A percentile compares a stretch with the other conserved stretches of the same genome.
These are phyloP conservation scores for Andinoacara biseriatus DNA, from an alignment of 2,113 vertebrate genomes.

Conservation along the genomic window DNA sequence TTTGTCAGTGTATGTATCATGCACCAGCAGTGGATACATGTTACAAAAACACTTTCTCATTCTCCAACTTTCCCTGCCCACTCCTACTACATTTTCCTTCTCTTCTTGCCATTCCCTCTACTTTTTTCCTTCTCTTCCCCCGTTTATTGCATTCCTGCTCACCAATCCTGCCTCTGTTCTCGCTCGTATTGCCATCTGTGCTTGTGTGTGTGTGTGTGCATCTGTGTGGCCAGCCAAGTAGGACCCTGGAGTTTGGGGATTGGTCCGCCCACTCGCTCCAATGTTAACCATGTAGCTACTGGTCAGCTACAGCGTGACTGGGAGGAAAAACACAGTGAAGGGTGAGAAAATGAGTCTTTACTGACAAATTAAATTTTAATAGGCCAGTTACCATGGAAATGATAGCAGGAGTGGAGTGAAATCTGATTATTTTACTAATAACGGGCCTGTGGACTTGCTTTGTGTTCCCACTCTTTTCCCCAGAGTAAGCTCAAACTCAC, in stretches of 20 bases:
- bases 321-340: background rate
- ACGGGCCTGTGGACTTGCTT: background rate
- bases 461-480: constrained; percentile 5
- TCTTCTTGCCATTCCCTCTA: constrained; percentile 32
- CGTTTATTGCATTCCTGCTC: constrained; percentile 63
- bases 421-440: constrained; percentile 30
- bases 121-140: constrained; percentile 32
- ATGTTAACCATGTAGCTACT: constrained; percentile 59
- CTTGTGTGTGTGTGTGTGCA: constrained; percentile 24
- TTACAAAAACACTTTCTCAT: constrained; percentile 41
- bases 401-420: background rate
- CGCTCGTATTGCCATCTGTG: constrained; percentile 47
- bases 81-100: constrained; percentile 56
- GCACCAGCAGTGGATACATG: constrained; percentile 23
- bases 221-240: constrained; percentile 67
- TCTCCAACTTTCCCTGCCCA: constrained; percentile 37
- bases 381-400: constrained; percentile 51
- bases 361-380: constrained; percentile 21
- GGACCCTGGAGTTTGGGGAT: constrained; percentile 55
- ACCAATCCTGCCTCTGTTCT: constrained; percentile 58
- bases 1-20: background rate
- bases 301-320: background rate
- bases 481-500: constrained; percentile 29
- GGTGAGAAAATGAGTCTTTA: constrained; percentile 1
- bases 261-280: constrained; percentile 47